Percentiles rank a stretch among this genome's conserved stretches.
phyloP scores from a whole-genome alignment of 1,140 invertebrate species.

The Brachionus rubens region DNA sequence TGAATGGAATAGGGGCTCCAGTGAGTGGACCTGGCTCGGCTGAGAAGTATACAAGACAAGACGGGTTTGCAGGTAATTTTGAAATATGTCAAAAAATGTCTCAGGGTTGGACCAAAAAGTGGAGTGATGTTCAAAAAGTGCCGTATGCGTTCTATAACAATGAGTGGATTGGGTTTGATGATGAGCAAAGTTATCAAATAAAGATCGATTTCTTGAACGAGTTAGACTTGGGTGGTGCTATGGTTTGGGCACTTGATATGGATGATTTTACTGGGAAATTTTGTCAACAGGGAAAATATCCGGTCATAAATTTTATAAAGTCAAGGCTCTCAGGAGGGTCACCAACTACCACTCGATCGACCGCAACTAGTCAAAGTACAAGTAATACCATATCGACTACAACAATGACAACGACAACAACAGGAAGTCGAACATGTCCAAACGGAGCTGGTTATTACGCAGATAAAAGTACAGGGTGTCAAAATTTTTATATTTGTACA shows the following conservation, averaged over 20 bases:
- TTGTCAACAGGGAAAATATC: slow-evolving; percentile 53
- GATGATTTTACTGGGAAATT: slow-evolving; percentile 59
- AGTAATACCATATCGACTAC: not conserved
- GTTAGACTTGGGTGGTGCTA: slow-evolving; percentile 85
- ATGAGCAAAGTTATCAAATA: slow-evolving; percentile 73
- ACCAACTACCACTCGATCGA: not conserved
- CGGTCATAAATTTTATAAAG: slow-evolving; percentile 50
- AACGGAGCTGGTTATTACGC: slow-evolving; percentile 2
- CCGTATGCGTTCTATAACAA: slow-evolving; percentile 77
- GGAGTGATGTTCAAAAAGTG: slow-evolving; percentile 69
- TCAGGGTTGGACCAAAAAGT: slow-evolving; percentile 65
- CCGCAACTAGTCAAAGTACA: not conserved
- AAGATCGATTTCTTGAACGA: slow-evolving; percentile 84
- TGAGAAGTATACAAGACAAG: slow-evolving; percentile 74
- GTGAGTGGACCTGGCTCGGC: slow-evolving; percentile 67
- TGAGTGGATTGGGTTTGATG: slow-evolving; percentile 89
- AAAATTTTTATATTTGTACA: slow-evolving; percentile 4
- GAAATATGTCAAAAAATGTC: slow-evolving; percentile 69
- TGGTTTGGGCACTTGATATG: slow-evolving; percentile 95
- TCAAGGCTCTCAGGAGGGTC: not conserved
- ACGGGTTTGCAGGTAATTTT: slow-evolving; percentile 85
- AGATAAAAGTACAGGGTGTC: not conserved
- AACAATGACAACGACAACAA: not conserved
- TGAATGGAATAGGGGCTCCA: slow-evolving; percentile 79
- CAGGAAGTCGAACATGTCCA: not conserved